Base-by-base conservation (phyloP, 2,113 vertebrate genomes). In the Taurulus bubalis region DNA sequence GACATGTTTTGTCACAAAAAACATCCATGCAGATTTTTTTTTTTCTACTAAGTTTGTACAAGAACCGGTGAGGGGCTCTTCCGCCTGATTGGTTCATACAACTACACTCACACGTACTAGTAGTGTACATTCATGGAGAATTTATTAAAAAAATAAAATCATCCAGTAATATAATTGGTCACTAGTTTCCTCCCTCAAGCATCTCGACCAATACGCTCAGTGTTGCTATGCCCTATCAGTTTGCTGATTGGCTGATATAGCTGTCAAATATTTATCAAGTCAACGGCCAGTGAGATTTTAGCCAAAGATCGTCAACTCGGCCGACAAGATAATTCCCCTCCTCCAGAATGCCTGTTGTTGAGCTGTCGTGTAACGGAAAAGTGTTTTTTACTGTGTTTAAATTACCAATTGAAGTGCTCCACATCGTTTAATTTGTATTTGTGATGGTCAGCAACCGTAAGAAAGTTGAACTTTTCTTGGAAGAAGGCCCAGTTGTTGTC, bases 201-300 rank as follows among this genome's bases (percentile, higher is more conserved):
- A 64, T 10, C 9, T 79, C 6, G 73, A 56, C 94, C 94, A 95
- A 95, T 94, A 36, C 79, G 24, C 68, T 38, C 28, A 18, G 66
- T 93, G 95, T 95, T 95, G 94, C 94, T 93, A 94, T 93, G 93
- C 90, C 26, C 10, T 10, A 70, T 77, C 83, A 9, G 20, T 36
- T 66, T 15, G 8, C 51, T 87, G 88, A 93, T 95, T 95, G 93
- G 95, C 66, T 78, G 71, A 72, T 9, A 8, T 7, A 7, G 34
- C 55, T 91, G 94, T 90, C 94, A 90, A 1, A 94, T n/a, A 86
- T 68, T 53, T 36, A 34, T 59, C 47, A 67, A 47, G 32, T 40
- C 40, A 63, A 81, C 11, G 49, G 56, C 63, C 79, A 68, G 68
- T 68, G 75, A 66, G 59, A 68, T 66, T 55, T 68, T 38, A 55